Conservation (phyloP, 2,797 vertebrate species). For the Acanthopagrus latus region DNA sequence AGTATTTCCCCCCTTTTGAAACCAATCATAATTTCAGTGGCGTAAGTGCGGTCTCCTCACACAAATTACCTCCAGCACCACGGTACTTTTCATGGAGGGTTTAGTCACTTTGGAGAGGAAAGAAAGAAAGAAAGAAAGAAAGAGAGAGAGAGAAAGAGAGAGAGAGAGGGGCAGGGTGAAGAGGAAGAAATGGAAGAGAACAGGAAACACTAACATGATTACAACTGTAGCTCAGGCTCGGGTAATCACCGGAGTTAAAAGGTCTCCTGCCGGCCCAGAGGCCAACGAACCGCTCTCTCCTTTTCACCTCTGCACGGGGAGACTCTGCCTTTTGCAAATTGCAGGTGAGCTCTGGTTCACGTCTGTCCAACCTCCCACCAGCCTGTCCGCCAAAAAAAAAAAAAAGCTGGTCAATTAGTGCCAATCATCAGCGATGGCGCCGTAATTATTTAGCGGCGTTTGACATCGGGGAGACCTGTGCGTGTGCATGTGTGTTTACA, state of each 20-base stretch:
- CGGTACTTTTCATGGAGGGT: constrained; percentile 41
- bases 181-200: constrained; percentile 39
- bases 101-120: constrained; percentile 43
- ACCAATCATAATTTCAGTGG: constrained; percentile 39
- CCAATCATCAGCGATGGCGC: constrained; percentile 65
- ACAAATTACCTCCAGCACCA: constrained; percentile 56
- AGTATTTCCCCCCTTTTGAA: constrained; percentile 20
- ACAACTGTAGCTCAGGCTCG: constrained; percentile 56
- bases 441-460: constrained; percentile 67
- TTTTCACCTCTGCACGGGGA: constrained; percentile 46
- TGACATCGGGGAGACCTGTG: constrained; percentile 55
- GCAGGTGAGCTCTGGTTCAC: constrained; percentile 74
- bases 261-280: constrained; percentile 73
- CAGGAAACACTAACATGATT: constrained; percentile 71
- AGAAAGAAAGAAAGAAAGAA: no score
- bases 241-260: constrained; percentile 78
- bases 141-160: no score
- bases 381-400: constrained; percentile 44
- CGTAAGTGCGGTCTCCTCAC: constrained; percentile 53
- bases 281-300: constrained; percentile 60
- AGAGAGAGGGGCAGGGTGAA: constrained; percentile 6
- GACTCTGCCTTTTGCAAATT: constrained; percentile 73
- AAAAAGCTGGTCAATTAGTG: constrained; percentile 74
- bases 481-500: constrained; percentile 12
- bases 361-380: constrained; percentile 55